Conservation (phyloP, 2,888 invertebrate species). For the Tachina lurida region DNA sequence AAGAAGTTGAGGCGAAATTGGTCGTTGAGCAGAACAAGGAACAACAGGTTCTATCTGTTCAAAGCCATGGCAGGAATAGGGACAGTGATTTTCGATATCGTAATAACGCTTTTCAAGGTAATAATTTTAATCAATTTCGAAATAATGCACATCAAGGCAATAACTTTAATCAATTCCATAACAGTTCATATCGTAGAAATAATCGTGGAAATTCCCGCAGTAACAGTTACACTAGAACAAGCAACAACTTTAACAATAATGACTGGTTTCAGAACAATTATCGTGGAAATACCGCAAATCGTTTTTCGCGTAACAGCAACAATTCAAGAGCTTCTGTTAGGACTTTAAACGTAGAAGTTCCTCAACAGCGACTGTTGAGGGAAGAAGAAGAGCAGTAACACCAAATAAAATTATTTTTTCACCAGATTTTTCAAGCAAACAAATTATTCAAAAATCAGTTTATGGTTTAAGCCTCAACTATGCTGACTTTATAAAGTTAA, state of each 20-base stretch:
- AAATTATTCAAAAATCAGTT: not conserved
- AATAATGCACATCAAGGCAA: no score
- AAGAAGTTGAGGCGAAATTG: no score
- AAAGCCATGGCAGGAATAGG: no score
- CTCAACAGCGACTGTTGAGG: constrained; percentile 14
- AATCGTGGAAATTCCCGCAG: no score
- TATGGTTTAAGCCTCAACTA: constrained; percentile 25
- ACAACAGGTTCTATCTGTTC: no score
- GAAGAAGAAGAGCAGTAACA: not conserved
- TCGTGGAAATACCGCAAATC: not conserved
- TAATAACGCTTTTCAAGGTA: no score
- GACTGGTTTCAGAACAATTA: not conserved
- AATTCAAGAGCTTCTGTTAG: constrained; percentile 14
- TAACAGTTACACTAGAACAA: no score
- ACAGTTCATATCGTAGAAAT: no score
- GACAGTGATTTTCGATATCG: no score
- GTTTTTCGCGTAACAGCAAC: not conserved
- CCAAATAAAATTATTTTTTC: not conserved
- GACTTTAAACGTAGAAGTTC: constrained; percentile 44
- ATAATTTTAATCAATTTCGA: no score
- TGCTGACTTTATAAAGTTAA: constrained; percentile 31
- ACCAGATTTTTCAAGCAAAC: not conserved
- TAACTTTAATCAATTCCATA: no score
- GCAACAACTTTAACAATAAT: not conserved
- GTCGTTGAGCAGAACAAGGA: no score